Percentiles rank a stretch among this genome's conserved stretches.
These are phyloP conservation scores for Drosophila truncata DNA, from an alignment of 1,140 invertebrate genomes.

Conservation along the genomic window DNA sequence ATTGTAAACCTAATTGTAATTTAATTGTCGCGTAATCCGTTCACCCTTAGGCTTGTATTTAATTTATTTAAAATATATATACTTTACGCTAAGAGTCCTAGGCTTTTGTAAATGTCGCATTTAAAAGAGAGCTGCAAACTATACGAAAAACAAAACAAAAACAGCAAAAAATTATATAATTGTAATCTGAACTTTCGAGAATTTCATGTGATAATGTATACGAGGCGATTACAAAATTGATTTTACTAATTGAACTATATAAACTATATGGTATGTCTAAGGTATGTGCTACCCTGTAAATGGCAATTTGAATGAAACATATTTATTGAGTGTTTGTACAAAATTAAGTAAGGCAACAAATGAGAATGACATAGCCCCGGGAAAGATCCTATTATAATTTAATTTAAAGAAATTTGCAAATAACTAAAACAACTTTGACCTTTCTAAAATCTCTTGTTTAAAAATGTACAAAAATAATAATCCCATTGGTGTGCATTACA, in stretches of 20 bases:
- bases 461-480: too few relatives aligned
- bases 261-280: slow-evolving; percentile 39
- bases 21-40: slow-evolving; percentile 57
- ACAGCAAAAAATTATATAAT: slow-evolving; percentile 15
- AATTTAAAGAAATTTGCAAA: slow-evolving; percentile 14
- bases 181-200: slow-evolving; percentile 74
- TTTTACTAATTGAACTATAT: slow-evolving; percentile 55
- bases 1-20: slow-evolving; percentile 53
- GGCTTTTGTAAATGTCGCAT: slow-evolving; percentile 81
- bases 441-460: neutral
- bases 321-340: slow-evolving; percentile 61
- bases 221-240: slow-evolving; percentile 59
- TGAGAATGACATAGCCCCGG: slow-evolving; percentile 1
- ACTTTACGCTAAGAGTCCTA: slow-evolving; percentile 67
- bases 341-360: slow-evolving; percentile 37
- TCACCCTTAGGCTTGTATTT: slow-evolving; percentile 68
- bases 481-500: too few relatives aligned
- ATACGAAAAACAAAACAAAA: slow-evolving; percentile 32
- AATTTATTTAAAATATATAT: slow-evolving; percentile 68
- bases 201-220: slow-evolving; percentile 85
- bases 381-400: neutral
- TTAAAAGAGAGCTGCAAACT: slow-evolving; percentile 65
- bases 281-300: slow-evolving; percentile 50
- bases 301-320: slow-evolving; percentile 38
- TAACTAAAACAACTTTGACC: neutral